Conservation (phyloP, 2,888 invertebrate genomes). For the Chrysodeixis includens region DNA sequence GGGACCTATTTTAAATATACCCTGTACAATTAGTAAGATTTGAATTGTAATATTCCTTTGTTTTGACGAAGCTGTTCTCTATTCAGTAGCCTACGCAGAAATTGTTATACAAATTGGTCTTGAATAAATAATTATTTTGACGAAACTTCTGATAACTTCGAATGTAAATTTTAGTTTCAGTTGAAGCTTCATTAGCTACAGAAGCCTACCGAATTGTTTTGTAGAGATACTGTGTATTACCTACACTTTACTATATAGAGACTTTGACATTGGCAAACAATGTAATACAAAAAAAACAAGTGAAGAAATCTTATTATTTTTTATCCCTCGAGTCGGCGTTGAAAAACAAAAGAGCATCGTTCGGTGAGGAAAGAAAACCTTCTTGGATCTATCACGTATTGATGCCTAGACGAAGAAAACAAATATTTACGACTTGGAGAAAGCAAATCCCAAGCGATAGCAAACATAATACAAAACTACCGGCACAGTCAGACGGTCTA, state of each 20-base stretch:
- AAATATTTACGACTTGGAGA: background rate
- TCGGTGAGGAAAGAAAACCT: background rate
- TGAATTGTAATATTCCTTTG: slow-evolving; percentile 19
- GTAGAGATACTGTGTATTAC: too few species aligned
- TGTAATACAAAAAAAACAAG: background rate
- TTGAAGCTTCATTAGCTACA: background rate
- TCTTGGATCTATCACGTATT: background rate
- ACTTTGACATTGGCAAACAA: background rate
- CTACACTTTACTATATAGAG: too few species aligned
- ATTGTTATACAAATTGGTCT: background rate
- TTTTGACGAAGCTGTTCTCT: background rate
- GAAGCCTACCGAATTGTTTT: too few species aligned
- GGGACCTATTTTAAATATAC: slow-evolving; percentile 26
- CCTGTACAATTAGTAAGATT: slow-evolving; percentile 3
- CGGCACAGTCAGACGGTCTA: slow-evolving; percentile 6
- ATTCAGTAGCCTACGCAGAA: background rate
- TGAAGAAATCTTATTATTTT: background rate
- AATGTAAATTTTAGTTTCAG: too few species aligned
- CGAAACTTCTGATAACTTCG: background rate
- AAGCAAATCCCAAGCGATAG: background rate
- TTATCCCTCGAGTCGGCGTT: background rate
- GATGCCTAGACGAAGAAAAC: background rate
- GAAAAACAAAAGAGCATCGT: background rate
- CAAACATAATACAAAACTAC: background rate
- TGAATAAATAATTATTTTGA: background rate